Percentiles rank a stretch among this genome's conserved stretches.
Evolutionary conservation across 2,113 vertebrate species (phyloP).

Genomic region (Rhinichthys klamathensis): DNA sequence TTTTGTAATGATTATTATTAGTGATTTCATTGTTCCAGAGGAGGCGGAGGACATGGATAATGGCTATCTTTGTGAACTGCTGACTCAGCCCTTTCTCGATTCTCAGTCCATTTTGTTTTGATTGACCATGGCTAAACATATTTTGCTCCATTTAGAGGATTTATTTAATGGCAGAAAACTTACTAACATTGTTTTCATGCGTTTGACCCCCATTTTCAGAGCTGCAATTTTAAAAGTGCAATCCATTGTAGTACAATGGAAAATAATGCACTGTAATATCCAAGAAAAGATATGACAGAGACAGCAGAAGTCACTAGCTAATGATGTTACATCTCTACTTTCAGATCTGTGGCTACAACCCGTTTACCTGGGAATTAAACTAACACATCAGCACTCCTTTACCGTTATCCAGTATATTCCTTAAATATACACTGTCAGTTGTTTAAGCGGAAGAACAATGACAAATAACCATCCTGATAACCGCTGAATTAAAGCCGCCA

Average conservation of each 20-base stretch:
- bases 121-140: slow-evolving; percentile 34
- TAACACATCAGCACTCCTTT: not conserved
- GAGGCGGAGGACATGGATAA: slow-evolving; percentile 48
- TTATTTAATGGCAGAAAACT: slow-evolving; percentile 63
- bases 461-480: slow-evolving; percentile 71
- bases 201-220: not conserved
- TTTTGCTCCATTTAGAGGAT: slow-evolving; percentile 45
- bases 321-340: not conserved
- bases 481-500: slow-evolving; percentile 65
- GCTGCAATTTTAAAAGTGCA: slow-evolving; percentile 1
- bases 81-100: slow-evolving; percentile 62
- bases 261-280: slow-evolving; percentile 8
- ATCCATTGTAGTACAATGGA: slow-evolving; percentile 21
- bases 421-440: not conserved
- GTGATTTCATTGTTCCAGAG: slow-evolving; percentile 61
- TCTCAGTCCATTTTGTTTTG: slow-evolving; percentile 50
- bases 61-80: slow-evolving; percentile 56
- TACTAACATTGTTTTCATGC: slow-evolving; percentile 56
- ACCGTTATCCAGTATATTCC: not conserved
- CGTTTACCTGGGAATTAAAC: not conserved
- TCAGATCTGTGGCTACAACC: not conserved
- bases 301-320: not conserved
- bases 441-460: slow-evolving; percentile 59
- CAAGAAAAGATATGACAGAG: not conserved
- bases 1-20: slow-evolving; percentile 62